Base-by-base conservation (phyloP, 2,888 invertebrate species). In the Leucophenga maculata region DNA sequence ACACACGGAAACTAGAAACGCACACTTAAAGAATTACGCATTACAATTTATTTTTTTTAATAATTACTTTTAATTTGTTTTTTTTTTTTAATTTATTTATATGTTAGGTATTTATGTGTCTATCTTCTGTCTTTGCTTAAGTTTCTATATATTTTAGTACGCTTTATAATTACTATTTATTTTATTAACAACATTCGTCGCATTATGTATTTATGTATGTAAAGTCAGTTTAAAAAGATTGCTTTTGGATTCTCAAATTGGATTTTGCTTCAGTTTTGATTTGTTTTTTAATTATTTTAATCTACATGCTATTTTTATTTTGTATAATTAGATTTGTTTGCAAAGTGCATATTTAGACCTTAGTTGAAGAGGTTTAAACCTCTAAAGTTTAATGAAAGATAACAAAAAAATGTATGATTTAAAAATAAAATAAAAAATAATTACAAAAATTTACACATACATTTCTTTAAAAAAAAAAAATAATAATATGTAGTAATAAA, bases 161-260 rank as follows among this genome's bases (percentile, higher is more conserved):
- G 18, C 14, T 16, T n/a, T 46, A 14, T 67, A 60, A 67, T 26
- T 60, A n/a, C 59, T 68, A 67, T 71, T 31, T 67, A 67, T 69
- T 57, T 64, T 62, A 69, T 60, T 69, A 65, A 68, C 68, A 66
- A 44, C 69, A 18, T 68, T 39, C 66, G 46, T 26, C 11, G 32
- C 16, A 60, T 39, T 70, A 50, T 65, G 62, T 69, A n/a, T n/a
- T n/a, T n/a, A n/a, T n/a, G n/a, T 62, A 67, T 77, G 72, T 72
- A 75, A 75, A 79, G 78, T 82, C 83, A 80, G 78, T 78, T 76
- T 79, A 65, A 78, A 79, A 16, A 83, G 83, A 85, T 85, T 86
- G 86, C 86, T 85, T 85, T 80, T 83, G 77, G 76, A 80, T 85
- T 85, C 80, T 80, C 78, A 78, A 75, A 80, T 79, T 84, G 78